A percentile compares a stretch with the other conserved stretches of the same genome.
Conservation (phyloP, 2,888 invertebrate species). For the Nasonovia ribisnigri region DNA sequence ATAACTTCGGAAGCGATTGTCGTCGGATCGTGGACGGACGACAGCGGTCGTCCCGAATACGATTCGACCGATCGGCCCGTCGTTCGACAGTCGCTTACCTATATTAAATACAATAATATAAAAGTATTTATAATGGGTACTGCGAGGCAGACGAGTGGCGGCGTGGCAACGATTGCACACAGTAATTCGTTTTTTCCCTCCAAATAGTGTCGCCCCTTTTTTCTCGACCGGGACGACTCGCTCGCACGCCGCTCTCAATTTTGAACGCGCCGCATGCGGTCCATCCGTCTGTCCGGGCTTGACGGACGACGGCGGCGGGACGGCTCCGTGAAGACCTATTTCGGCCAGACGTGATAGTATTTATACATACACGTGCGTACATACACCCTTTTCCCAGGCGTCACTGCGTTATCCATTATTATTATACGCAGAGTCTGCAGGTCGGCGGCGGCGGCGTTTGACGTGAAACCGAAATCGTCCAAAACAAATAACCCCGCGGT, state of each 20-base stretch:
- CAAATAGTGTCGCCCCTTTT: slow-evolving; percentile 9
- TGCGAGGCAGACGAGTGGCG: background rate
- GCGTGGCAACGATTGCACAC: too few species aligned
- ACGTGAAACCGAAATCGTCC: slow-evolving; percentile 30
- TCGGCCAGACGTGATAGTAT: background rate
- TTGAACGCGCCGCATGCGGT: slow-evolving; percentile 32
- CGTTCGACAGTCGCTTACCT: background rate
- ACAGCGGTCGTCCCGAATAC: background rate
- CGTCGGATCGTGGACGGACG: background rate
- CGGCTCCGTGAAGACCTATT: background rate
- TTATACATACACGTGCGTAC: background rate
- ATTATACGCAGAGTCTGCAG: background rate
- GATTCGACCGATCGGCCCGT: slow-evolving; percentile 28
- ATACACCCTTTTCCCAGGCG: background rate
- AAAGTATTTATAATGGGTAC: background rate
- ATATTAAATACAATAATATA: background rate
- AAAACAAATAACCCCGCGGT: slow-evolving; percentile 29
- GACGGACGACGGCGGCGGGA: background rate
- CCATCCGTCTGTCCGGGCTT: background rate
- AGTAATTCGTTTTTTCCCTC: slow-evolving; percentile 50
- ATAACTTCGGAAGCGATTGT: background rate
- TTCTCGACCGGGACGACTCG: background rate
- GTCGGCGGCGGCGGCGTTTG: background rate
- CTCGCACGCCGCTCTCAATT: background rate
- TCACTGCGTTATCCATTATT: background rate